Percentiles rank a stretch among this genome's conserved stretches.
These are phyloP conservation scores for Thumatha senex DNA, from an alignment of 2,888 invertebrate species.

Conservation along the genomic window DNA sequence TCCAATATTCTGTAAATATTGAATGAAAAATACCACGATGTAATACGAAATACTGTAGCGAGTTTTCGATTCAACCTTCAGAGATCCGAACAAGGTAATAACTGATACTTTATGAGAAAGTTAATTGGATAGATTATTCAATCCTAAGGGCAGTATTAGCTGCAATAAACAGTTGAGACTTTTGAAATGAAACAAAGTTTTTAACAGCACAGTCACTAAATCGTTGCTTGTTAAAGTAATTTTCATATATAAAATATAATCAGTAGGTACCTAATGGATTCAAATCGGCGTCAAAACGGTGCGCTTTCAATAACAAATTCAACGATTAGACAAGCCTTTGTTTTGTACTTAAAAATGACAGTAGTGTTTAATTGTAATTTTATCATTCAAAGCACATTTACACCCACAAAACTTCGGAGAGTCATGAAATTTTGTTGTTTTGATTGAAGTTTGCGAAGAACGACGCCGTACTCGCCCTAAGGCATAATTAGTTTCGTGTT, in stretches of 20 bases:
- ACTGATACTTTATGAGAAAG: slow-evolving; percentile 77
- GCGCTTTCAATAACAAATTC: too few species aligned
- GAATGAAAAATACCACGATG: slow-evolving; percentile 44
- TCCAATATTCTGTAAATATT: slow-evolving; percentile 14
- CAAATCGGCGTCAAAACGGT: too few species aligned
- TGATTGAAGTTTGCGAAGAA: slow-evolving; percentile 57
- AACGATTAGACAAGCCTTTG: too few species aligned
- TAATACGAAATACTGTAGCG: slow-evolving; percentile 52
- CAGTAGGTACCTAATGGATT: too few species aligned
- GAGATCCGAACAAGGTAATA: slow-evolving; percentile 68
- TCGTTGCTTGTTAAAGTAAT: too few species aligned
- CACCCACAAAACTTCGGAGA: slow-evolving; percentile 48
- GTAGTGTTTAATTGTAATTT: too few species aligned
- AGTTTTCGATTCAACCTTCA: slow-evolving; percentile 64
- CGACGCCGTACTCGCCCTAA: slow-evolving; percentile 57
- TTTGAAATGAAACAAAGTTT: slow-evolving; percentile 49
- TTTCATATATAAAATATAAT: too few species aligned
- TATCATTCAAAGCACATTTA: too few species aligned
- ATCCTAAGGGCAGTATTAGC: slow-evolving; percentile 64
- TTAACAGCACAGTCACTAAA: too few species aligned
- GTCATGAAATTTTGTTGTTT: slow-evolving; percentile 22
- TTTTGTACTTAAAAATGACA: too few species aligned
- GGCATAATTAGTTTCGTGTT: slow-evolving; percentile 75
- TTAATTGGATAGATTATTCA: slow-evolving; percentile 80
- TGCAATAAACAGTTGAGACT: slow-evolving; percentile 64